Evolutionary conservation across 1,140 invertebrate genomes (phyloP), one percentile per base, ranked within the genome.

Genomic region (Drosophila mojavensis): DNA sequence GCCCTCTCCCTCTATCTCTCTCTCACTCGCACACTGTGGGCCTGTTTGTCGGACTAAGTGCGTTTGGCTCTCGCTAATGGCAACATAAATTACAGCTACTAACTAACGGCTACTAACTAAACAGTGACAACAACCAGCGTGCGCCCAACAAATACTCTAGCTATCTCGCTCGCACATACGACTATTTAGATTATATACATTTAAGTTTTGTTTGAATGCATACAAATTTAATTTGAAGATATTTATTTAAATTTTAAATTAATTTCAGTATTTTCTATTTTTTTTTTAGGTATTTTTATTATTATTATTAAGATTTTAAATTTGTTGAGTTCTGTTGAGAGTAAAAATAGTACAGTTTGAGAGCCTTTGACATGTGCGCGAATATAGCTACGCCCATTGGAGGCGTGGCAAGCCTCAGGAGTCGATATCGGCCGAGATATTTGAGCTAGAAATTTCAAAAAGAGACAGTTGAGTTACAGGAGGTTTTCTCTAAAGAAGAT

Each of bases 71-170:
- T 55, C 66, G 70, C 83, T 86, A 86, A 86, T 86, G 83, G 83
- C 73, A 73, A 88, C 80, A 86, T 86, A 86, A 86, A 86, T 86
- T 83, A 86, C 79, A 59, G 78, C 72, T 55, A 79, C 83, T 79
- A 88, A 86, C 76, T 78, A 72, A 72, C 69, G 67, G 69, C 63
- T 60, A 30, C 69, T 66, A 78, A 78, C 83, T 83, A 75, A 79
- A 80, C 66, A 70, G 61, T 79, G 78, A 74, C 68, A 86, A 81
- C 54, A 56, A 13, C 30, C 4, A 28, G 47, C 33, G 51, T 45
- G 15, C 13, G 43, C 17, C 60, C 45, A 62, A 41, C 24, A 63
- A 48, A 60, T 69, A 74, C 65, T 58, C 68, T 71, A 43, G 61
- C 36, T 30, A 1, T 15, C 51, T 50, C 60, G 36, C 43, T 17